Conservation (phyloP, 2,797 vertebrate genomes). For the Thamnophis elegans region DNA sequence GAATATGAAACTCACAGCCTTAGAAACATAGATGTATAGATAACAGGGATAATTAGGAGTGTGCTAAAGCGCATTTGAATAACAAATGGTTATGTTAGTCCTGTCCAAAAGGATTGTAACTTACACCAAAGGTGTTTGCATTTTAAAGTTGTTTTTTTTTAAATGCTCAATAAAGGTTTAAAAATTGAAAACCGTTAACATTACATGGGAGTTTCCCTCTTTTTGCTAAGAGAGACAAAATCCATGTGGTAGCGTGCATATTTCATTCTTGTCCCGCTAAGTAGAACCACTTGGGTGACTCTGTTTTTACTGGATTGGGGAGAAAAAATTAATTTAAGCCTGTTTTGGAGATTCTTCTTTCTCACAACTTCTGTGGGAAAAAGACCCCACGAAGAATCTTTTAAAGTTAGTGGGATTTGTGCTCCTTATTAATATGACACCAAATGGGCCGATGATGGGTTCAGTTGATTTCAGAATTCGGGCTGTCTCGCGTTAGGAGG, state of each 20-base stretch:
- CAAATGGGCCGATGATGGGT: background rate
- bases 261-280: background rate
- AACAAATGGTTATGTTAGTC: too few species aligned
- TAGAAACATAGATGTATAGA: too few species aligned
- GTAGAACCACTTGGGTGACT: background rate
- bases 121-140: too few species aligned
- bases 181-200: too few species aligned
- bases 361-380: accelerated
- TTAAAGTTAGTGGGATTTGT: background rate
- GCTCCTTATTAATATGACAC: background rate
- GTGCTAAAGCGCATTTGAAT: too few species aligned
- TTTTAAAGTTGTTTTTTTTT: too few species aligned
- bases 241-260: constrained; percentile 2
- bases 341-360: background rate
- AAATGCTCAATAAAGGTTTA: too few species aligned
- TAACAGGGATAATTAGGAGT: too few species aligned
- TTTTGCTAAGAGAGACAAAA: background rate
- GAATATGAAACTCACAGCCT: too few species aligned
- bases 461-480: background rate
- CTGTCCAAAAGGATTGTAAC: too few species aligned
- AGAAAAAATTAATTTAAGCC: background rate
- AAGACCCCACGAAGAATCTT: background rate
- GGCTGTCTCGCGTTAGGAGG: background rate
- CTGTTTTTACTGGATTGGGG: background rate
- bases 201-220: too few species aligned